Evolutionary conservation across 2,113 vertebrate genomes (phyloP).

Genomic region (Otocyon megalotis): DNA sequence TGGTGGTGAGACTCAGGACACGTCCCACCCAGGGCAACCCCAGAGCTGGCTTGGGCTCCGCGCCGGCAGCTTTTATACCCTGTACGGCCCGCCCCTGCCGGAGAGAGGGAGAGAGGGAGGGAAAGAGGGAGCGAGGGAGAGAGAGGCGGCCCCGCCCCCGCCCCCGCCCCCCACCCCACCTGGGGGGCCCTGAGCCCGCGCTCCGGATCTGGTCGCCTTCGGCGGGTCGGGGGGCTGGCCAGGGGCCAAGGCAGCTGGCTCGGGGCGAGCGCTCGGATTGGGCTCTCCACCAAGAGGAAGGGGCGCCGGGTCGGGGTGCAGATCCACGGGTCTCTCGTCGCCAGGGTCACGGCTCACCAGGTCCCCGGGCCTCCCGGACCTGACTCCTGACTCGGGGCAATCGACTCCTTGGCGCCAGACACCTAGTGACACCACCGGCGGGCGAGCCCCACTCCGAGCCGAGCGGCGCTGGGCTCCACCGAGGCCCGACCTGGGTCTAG

Average conservation of each 20-base stretch:
- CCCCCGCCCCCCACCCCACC: constrained; percentile 67
- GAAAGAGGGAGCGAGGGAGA: not conserved
- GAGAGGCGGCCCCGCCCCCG: constrained; percentile 48
- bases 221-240: not conserved
- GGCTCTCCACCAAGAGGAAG: not conserved
- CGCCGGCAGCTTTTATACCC: constrained; percentile 69
- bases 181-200: constrained; percentile 27
- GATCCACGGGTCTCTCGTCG: not conserved
- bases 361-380: not conserved
- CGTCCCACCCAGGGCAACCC: constrained; percentile 4
- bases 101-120: not conserved
- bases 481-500: not conserved
- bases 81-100: constrained; percentile 40
- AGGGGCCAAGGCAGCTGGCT: not conserved
- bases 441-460: not conserved
- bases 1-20: not conserved
- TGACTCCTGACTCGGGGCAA: not conserved
- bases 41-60: constrained; percentile 4
- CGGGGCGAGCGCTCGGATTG: not conserved
- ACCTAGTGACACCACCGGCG: not conserved
- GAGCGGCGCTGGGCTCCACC: not conserved
- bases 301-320: not conserved
- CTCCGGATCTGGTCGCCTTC: not conserved
- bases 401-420: not conserved
- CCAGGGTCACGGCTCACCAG: not conserved